Evolutionary conservation across 2,888 invertebrate species (phyloP), one percentile per base, ranked within the genome.

Genomic region (Campoplex capitator): DNA sequence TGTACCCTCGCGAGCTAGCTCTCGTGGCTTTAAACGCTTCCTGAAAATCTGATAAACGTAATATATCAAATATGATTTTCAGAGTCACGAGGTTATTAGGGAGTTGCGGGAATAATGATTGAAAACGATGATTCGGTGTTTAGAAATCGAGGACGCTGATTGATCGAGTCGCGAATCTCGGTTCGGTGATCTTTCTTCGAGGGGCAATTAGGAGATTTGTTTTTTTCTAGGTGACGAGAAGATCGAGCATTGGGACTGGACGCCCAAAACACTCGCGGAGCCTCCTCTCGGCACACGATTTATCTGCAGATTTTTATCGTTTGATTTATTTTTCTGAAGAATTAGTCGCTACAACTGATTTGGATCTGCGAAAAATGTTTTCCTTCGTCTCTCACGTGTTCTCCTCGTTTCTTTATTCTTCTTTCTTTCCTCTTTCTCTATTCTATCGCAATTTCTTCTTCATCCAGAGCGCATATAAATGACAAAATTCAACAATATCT

Each of bases 401-500:
- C 23, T 23, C 23, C 23, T 56, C 56, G 8, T 23, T 56, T n/a
- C 8, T 18, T 11, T 23, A n/a, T 23, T 8, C 8, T n/a, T 3
- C 11, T 38, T 32, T 73, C 73, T 6, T 67, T 18, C 16, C 23
- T 68, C 68, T 45, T 11, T 45, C 2, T 56, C 23, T 56, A 8
- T 8, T 56, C 56, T 48, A n/a, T n/a, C n/a, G 2, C 54, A 6
- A 1, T n/a, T 54, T 48, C n/a, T 56, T 23, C 23, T 1, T 74
- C 56, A 13, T 73, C 68, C 28, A 8, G 32, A n/a, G 42, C 23
- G 23, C 23, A 23, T 23, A 23, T 23, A n/a, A 42, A 74, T 32
- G 74, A 74, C 56, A 74, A 74, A 58, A 74, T 74, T 74, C 74
- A 74, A 38, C 58, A 13, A 58, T 23, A 23, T 74, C 56, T 42